phyloP scores from a whole-genome alignment of 2,888 invertebrate genomes.

The Lamproptera curius region DNA sequence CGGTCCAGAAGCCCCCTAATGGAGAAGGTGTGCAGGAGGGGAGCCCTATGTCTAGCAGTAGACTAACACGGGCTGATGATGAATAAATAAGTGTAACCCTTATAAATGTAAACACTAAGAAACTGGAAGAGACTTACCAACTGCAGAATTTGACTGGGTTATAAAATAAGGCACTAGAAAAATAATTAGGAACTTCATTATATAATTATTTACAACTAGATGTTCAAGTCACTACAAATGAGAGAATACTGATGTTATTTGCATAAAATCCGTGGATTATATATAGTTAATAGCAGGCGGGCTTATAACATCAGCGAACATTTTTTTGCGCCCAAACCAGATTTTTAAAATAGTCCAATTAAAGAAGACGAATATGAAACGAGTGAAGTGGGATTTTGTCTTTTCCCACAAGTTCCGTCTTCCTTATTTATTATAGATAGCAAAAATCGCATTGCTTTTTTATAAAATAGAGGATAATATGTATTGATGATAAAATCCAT shows the following conservation, averaged over 20 bases:
- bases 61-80: too few relatives aligned
- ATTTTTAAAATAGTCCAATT: conserved; percentile 3
- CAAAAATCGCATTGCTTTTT: too few relatives aligned
- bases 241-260: conserved; percentile 2
- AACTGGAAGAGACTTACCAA: conserved; percentile 12
- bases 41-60: too few relatives aligned
- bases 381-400: background rate
- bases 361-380: conserved; percentile 3
- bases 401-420: background rate
- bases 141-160: background rate
- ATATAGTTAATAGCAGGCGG: conserved; percentile 5
- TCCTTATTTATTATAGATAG: too few relatives aligned
- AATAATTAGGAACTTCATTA: conserved; percentile 1
- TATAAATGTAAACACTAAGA: background rate
- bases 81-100: too few relatives aligned
- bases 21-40: too few relatives aligned
- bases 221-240: background rate
- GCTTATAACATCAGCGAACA: background rate
- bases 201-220: background rate
- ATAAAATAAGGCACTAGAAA: conserved; percentile 3
- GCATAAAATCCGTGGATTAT: background rate
- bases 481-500: background rate
- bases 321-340: background rate
- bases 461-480: too few relatives aligned
- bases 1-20: too few relatives aligned